phyloP scores from a whole-genome alignment of 1,140 invertebrate species.

The Vanessa atalanta region DNA sequence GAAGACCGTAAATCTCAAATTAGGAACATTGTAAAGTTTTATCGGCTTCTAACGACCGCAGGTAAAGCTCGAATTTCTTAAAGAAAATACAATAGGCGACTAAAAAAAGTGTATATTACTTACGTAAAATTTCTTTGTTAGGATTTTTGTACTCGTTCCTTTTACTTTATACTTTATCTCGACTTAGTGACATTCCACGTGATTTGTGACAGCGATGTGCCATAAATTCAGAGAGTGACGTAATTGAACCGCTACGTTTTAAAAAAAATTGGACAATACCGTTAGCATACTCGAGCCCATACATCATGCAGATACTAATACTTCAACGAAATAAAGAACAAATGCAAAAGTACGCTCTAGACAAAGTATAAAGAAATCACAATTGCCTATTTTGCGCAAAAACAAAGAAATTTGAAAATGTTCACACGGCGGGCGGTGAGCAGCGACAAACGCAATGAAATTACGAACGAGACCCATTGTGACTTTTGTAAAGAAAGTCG shows the following conservation, averaged over 20 bases:
- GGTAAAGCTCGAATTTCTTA: slow-evolving; percentile 58
- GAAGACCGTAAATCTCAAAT: slow-evolving; percentile 65
- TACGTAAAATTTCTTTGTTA: slow-evolving; percentile 17
- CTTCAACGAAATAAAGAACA: not conserved
- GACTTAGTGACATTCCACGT: not conserved
- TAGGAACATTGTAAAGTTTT: slow-evolving; percentile 75
- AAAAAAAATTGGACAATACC: slow-evolving; percentile 4
- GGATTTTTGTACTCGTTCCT: slow-evolving; percentile 10
- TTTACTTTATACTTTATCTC: slow-evolving; percentile 16
- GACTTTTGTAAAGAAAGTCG: slow-evolving; percentile 66
- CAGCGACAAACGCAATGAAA: slow-evolving; percentile 55
- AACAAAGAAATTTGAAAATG: slow-evolving; percentile 33
- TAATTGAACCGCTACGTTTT: not conserved
- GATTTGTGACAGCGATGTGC: not conserved
- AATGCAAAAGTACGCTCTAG: slow-evolving; percentile 2
- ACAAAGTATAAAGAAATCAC: slow-evolving; percentile 13
- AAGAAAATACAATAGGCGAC: slow-evolving; percentile 32
- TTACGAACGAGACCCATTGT: slow-evolving; percentile 55
- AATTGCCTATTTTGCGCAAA: slow-evolving; percentile 27
- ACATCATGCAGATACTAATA: not conserved
- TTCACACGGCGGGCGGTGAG: slow-evolving; percentile 61
- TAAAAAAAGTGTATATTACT: slow-evolving; percentile 16
- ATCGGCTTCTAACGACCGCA: slow-evolving; percentile 58
- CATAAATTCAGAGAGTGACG: slow-evolving; percentile 3
- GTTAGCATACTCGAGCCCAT: not conserved